A percentile compares a stretch with the other conserved stretches of the same genome.
phyloP scores from a whole-genome alignment of 2,797 vertebrate species.

The Morelia viridis region DNA sequence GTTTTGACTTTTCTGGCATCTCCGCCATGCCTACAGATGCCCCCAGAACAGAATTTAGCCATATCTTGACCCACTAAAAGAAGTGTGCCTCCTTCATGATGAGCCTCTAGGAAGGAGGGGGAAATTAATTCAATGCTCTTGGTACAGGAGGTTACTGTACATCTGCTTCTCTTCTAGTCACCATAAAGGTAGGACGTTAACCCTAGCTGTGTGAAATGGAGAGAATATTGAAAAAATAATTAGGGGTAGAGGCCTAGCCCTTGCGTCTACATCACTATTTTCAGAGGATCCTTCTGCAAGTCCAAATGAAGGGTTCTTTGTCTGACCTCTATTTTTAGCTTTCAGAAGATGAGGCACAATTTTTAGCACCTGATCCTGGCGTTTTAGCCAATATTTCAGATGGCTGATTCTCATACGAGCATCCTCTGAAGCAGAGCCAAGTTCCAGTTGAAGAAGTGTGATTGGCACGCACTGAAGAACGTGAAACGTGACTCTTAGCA shows the following conservation, averaged over 20 bases:
- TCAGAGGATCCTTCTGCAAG: not conserved
- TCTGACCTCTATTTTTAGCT: not conserved
- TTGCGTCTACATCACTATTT: not conserved
- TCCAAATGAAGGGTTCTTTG: not conserved
- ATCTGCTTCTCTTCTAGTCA: not conserved
- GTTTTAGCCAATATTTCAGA: not conserved
- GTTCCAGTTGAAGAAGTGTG: not conserved
- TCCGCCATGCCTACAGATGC: not conserved
- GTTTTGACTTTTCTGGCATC: not conserved
- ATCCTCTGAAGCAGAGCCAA: not conserved
- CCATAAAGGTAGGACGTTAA: not conserved
- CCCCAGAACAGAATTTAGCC: not conserved
- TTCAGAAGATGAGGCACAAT: not conserved
- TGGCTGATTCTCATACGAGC: not conserved
- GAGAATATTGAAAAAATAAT: not conserved
- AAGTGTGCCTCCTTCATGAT: not conserved
- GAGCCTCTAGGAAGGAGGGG: not conserved
- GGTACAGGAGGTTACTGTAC: not conserved
- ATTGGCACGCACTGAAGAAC: not conserved
- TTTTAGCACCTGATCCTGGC: not conserved
- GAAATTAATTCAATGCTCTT: not conserved
- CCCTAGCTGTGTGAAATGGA: not conserved
- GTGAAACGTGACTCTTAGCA: not conserved
- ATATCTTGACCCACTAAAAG: not conserved
- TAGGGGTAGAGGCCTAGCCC: not conserved